Conservation (phyloP, 1,140 invertebrate genomes). For the Colletes gigas region DNA sequence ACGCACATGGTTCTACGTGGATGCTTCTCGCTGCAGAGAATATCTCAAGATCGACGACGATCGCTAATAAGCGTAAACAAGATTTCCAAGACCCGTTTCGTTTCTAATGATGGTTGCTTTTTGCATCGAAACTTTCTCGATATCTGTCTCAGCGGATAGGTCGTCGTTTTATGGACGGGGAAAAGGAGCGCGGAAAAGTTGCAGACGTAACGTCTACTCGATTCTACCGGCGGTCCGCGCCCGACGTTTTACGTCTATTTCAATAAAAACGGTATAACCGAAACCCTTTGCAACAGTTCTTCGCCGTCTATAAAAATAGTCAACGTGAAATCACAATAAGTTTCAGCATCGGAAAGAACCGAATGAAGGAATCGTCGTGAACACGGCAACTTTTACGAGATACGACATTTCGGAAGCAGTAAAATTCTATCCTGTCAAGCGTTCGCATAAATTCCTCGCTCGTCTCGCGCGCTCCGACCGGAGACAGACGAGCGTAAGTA, state of each 20-base stretch:
- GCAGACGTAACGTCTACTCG: slow-evolving; percentile 5
- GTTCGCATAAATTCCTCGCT: slow-evolving; percentile 65
- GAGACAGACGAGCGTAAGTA: slow-evolving; percentile 21
- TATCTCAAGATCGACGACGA: neutral
- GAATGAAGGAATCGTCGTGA: slow-evolving; percentile 57
- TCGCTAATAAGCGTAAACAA: neutral
- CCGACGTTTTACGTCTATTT: slow-evolving; percentile 43
- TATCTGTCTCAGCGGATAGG: neutral
- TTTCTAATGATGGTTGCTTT: neutral
- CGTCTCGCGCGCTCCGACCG: slow-evolving; percentile 17
- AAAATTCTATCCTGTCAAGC: slow-evolving; percentile 71
- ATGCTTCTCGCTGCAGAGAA: neutral
- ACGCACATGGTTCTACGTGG: neutral
- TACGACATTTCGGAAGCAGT: slow-evolving; percentile 67
- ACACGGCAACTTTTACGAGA: slow-evolving; percentile 68
- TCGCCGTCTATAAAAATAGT: slow-evolving; percentile 61
- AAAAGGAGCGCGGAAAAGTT: neutral
- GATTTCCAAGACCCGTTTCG: neutral
- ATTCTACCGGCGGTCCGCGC: too few species aligned
- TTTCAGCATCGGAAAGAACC: slow-evolving; percentile 56
- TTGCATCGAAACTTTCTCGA: neutral
- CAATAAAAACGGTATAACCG: slow-evolving; percentile 58
- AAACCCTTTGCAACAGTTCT: slow-evolving; percentile 53
- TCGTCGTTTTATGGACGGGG: neutral
- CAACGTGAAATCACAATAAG: slow-evolving; percentile 62